A percentile compares a stretch with the other conserved stretches of the same genome.
Evolutionary conservation across 2,113 vertebrate genomes (phyloP).

Genomic region (Phalacrocorax pelagicus): DNA sequence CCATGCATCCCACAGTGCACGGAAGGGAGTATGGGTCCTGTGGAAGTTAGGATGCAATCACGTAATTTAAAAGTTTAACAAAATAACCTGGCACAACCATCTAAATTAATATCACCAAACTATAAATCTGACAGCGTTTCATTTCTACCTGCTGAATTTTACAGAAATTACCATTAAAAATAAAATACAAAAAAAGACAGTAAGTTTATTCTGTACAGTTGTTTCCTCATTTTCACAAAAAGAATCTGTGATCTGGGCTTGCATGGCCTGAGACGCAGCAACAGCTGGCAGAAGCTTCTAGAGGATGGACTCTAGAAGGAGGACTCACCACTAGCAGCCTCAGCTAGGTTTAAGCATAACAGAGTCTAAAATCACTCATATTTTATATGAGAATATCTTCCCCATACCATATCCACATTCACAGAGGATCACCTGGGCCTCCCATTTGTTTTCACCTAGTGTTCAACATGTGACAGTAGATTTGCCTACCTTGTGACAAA

Average conservation of each 20-base stretch:
- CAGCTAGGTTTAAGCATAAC: neutral
- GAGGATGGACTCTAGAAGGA: neutral
- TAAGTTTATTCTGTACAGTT: neutral
- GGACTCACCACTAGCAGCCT: neutral
- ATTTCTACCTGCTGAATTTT: neutral
- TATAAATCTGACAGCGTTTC: neutral
- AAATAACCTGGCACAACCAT: neutral
- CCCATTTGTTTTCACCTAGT: neutral
- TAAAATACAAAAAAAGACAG: neutral
- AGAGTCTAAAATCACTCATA: neutral
- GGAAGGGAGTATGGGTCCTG: neutral
- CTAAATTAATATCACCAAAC: neutral
- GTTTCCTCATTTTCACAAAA: neutral
- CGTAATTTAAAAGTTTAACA: neutral
- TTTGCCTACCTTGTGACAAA: neutral
- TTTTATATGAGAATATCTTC: neutral
- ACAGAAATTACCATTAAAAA: neutral
- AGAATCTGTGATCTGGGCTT: neutral
- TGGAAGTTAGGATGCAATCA: neutral
- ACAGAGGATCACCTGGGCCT: neutral
- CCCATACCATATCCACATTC: neutral
- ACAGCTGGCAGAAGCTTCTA: neutral
- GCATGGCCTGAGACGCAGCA: neutral
- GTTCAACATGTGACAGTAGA: neutral
- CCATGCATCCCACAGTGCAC: neutral